Base-by-base conservation (phyloP, 1,140 invertebrate genomes). In the Drosophila navojoa region DNA sequence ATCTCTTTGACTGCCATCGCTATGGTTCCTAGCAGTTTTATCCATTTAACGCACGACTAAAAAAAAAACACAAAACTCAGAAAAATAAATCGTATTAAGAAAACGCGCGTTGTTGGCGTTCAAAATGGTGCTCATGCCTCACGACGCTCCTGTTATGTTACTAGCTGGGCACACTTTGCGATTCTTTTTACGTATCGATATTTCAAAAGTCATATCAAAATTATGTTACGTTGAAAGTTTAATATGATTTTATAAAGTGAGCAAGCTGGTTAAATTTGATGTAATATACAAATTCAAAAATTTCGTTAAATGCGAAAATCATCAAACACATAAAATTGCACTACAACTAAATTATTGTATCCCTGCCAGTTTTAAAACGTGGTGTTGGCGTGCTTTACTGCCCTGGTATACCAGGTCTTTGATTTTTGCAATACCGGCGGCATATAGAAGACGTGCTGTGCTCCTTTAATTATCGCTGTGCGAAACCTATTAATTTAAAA, bases 101-200 rank as follows among this genome's bases (percentile, higher is more conserved):
- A 87, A 70, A 77, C 68, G 84, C 84, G 81, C 81, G 84, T 35
- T 69, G 45, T 47, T 61, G 50, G 45, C 53, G 71, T 86, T 62
- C 55, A 86, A 86, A 81, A 86, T 87, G 82, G 77, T 76, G 68
- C 15, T 79, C 50, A 40, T 58, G 63, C 53, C 22, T 68, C 55
- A 68, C 63, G 71, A 61, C 13, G 16, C 13, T 13, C 9, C 13
- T 13, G 13, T 4, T 42, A 4, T 32, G 27, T 10, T 1, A 6
- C 1, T 1, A 42, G 3, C 64, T 73, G 64, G 64, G 38, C 57
- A 73, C 71, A 69, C 52, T 55, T 38, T 1, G 4, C 25, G 44
- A 63, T 63, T 27, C 15, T 50, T 11, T 35, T 5, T 27, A n/a
- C 2, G 11, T 73, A 42, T 50, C 49, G 42, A 55, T 53, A 27